A percentile compares a stretch with the other conserved stretches of the same genome.
Conservation (phyloP, 2,797 vertebrate species). For the Anguilla anguilla region DNA sequence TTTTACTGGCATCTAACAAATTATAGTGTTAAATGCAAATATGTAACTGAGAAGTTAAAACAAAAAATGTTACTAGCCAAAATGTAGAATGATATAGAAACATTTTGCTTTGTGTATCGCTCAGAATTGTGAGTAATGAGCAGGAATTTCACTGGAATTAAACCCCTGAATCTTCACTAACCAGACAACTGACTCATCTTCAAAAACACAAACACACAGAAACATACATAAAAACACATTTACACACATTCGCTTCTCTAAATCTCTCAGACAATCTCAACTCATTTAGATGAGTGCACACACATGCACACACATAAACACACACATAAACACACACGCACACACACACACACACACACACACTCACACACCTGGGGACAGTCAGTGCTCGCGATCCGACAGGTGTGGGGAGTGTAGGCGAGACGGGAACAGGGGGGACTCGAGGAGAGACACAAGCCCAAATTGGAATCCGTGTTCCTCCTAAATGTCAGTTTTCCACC, state of each 20-base stretch:
- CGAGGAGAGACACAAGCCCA: constrained; percentile 59
- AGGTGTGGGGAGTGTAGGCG: constrained; percentile 28
- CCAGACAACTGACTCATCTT: not conserved
- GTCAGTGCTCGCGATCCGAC: not conserved
- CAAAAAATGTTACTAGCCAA: not conserved
- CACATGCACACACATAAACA: not conserved
- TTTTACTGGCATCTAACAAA: not conserved
- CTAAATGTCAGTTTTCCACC: constrained; percentile 63
- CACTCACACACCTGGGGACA: not conserved
- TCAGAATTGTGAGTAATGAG: no score
- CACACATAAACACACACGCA: not conserved
- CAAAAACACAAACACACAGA: not conserved
- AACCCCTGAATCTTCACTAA: no score
- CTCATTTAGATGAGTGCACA: not conserved
- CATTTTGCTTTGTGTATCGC: no score
- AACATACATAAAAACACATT: not conserved
- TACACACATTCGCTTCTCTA: no score
- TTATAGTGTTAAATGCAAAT: not conserved
- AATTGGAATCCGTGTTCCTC: constrained; percentile 61
- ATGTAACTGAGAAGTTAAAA: not conserved
- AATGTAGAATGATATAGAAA: no score
- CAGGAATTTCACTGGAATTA: no score
- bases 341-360: not conserved
- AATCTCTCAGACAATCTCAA: no score
- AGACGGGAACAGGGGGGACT: constrained; percentile 43